Percentiles rank a stretch among this genome's conserved stretches.
phyloP scores from a whole-genome alignment of 1,140 invertebrate genomes.

The Cherax quadricarinatus region DNA sequence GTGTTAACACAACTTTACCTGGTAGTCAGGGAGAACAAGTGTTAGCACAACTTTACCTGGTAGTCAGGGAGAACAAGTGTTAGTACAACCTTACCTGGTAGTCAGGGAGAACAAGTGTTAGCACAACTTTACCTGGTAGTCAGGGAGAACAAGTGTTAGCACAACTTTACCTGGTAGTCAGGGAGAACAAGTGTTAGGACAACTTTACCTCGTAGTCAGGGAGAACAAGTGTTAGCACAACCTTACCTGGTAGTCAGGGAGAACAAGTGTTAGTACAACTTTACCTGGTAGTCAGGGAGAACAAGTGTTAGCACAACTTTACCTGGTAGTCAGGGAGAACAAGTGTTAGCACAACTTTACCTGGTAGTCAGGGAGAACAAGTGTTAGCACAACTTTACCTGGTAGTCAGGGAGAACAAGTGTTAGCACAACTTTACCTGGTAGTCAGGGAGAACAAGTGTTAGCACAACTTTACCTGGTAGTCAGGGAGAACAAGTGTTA shows the following conservation, averaged over 20 bases:
- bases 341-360: constrained; percentile 81
- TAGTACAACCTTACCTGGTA: too few relatives aligned
- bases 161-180: neutral
- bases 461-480: constrained; percentile 82
- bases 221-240: constrained; percentile 80
- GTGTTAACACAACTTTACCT: constrained; percentile 82
- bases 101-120: too few relatives aligned
- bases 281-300: neutral
- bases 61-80: neutral
- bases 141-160: neutral
- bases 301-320: neutral
- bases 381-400: neutral
- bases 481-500: neutral
- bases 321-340: too few relatives aligned
- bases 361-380: constrained; percentile 73
- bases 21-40: neutral
- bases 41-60: neutral
- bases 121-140: constrained; percentile 82
- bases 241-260: constrained; percentile 77
- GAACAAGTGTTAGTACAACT: neutral
- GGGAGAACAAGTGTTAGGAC: neutral
- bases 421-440: too few relatives aligned
- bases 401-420: neutral
- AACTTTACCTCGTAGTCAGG: too few relatives aligned
- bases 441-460: too few relatives aligned